Evolutionary conservation across 2,113 vertebrate genomes (phyloP).

Genomic region (Tupaia tana): DNA sequence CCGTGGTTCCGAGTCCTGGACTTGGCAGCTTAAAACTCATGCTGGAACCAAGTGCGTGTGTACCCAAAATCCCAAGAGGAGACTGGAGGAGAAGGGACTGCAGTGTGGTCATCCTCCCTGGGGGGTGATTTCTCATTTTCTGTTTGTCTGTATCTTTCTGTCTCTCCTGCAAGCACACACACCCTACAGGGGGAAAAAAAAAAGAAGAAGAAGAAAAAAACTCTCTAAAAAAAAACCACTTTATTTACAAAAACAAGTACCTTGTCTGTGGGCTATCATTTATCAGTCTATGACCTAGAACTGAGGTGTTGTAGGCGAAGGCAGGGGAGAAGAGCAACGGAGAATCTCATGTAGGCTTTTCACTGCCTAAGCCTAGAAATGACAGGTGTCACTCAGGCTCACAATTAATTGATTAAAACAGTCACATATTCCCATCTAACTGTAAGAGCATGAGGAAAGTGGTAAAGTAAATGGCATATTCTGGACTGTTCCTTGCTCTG

Average conservation of each 20-base stretch:
- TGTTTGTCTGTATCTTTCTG: too few species aligned
- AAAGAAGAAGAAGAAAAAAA: too few species aligned
- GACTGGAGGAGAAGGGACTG: too few species aligned
- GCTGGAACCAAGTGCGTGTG: too few species aligned
- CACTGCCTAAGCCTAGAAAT: background rate
- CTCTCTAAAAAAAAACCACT: background rate
- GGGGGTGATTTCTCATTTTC: too few species aligned
- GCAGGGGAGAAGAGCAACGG: background rate
- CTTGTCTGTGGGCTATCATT: background rate
- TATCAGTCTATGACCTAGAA: conserved; percentile 21
- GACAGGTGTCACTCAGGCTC: background rate
- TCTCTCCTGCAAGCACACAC: too few species aligned
- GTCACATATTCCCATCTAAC: too few species aligned
- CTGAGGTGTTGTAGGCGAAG: background rate
- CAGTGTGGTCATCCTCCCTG: too few species aligned
- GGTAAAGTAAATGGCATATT: background rate
- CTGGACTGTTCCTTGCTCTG: background rate
- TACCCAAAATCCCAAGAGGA: too few species aligned
- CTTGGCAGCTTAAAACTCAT: too few species aligned
- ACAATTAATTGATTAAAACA: background rate
- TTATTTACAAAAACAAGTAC: conserved; percentile 35
- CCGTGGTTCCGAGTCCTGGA: too few species aligned
- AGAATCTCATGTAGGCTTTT: background rate
- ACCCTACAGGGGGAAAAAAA: too few species aligned
- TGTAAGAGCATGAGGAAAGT: background rate